These are phyloP conservation scores for Phyllotreta cruciferae DNA, from an alignment of 2,888 invertebrate genomes.

Conservation along the genomic window DNA sequence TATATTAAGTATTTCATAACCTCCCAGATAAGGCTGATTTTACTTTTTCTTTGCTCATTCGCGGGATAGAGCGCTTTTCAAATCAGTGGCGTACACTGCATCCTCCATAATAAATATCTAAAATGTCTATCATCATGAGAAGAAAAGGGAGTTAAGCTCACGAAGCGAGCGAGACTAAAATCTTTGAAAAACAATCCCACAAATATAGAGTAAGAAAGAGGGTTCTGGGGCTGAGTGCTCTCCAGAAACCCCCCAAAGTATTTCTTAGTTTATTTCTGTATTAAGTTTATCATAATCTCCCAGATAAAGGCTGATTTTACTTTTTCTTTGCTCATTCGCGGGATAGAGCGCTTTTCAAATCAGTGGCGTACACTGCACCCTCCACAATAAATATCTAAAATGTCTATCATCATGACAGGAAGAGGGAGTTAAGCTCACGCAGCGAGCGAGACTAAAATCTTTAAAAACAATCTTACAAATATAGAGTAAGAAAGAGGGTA, in stretches of 20 bases:
- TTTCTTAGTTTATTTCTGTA: slow-evolving; percentile 23
- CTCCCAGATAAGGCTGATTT: slow-evolving; percentile 23
- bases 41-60: slow-evolving; percentile 18
- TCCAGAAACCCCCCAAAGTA: slow-evolving; percentile 15
- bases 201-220: no score
- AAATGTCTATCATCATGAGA: neutral
- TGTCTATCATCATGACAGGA: neutral
- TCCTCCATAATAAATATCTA: slow-evolving; percentile 8
- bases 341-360: no score
- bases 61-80: no score
- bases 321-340: slow-evolving; percentile 16
- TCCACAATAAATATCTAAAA: slow-evolving; percentile 10
- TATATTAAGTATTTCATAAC: slow-evolving; percentile 24
- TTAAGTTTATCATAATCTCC: slow-evolving; percentile 22
- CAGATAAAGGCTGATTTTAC: slow-evolving; percentile 27
- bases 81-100: no score
- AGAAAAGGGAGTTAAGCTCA: neutral
- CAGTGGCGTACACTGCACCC: slow-evolving; percentile 21
- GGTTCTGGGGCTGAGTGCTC: no score
- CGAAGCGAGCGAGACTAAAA: neutral
- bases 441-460: neutral
- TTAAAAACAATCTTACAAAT: no score
- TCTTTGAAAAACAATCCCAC: neutral
- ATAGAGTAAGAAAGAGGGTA: no score
- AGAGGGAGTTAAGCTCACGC: neutral